phyloP scores from a whole-genome alignment of 2,888 invertebrate genomes.

The Callyntrura guangdongensis region DNA sequence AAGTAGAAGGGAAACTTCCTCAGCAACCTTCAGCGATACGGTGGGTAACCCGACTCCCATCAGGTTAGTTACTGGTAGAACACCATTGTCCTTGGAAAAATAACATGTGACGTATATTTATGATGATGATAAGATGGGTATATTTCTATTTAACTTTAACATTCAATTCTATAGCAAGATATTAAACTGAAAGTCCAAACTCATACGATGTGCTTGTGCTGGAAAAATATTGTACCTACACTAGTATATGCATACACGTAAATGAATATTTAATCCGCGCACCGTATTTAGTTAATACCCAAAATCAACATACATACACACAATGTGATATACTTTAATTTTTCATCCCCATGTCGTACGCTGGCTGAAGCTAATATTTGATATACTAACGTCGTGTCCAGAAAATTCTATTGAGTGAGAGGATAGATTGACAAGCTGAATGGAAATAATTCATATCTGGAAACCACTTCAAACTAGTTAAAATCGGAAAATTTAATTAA shows the following conservation, averaged over 20 bases:
- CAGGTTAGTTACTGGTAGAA: background rate
- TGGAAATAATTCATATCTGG: background rate
- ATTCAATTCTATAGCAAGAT: background rate
- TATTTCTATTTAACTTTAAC: background rate
- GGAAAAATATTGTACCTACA: background rate
- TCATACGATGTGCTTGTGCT: too few relatives aligned
- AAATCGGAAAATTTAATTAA: constrained; percentile 34
- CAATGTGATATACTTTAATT: too few relatives aligned
- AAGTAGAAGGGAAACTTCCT: too few relatives aligned
- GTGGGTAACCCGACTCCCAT: background rate
- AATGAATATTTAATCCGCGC: background rate
- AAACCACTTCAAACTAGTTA: constrained; percentile 22
- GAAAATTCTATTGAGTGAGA: constrained; percentile 1
- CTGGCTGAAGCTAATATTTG: too few relatives aligned
- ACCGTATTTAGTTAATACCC: too few relatives aligned
- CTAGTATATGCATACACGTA: background rate
- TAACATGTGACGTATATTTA: too few relatives aligned
- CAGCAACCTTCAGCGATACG: too few relatives aligned
- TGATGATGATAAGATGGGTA: background rate
- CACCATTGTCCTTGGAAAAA: too few relatives aligned
- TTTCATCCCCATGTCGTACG: background rate
- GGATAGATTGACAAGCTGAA: background rate
- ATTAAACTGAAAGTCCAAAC: background rate
- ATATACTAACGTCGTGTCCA: background rate
- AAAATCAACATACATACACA: too few relatives aligned